Percentiles rank a stretch among this genome's conserved stretches.
These are phyloP conservation scores for Drosophila orosa DNA, from an alignment of 1,140 invertebrate species.

Conservation along the genomic window DNA sequence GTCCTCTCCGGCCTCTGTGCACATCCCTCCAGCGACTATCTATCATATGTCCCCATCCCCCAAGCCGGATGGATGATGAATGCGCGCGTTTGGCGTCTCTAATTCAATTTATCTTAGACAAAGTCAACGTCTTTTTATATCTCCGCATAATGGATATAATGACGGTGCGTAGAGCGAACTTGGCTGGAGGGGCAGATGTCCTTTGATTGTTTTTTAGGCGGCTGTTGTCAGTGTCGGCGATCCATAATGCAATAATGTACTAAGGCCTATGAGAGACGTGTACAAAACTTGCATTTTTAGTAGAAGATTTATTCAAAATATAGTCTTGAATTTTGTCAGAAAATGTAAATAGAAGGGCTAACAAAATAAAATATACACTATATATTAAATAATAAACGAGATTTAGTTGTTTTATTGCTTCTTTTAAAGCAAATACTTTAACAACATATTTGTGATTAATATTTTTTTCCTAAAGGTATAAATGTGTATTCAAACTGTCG, in stretches of 20 bases:
- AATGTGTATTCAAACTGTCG: too few relatives aligned
- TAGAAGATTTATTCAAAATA: too few relatives aligned
- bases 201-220: constrained; percentile 61
- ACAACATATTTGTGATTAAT: too few relatives aligned
- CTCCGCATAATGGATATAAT: constrained; percentile 65
- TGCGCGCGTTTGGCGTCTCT: constrained; percentile 77
- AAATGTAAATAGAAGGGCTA: too few relatives aligned
- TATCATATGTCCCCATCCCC: constrained; percentile 57
- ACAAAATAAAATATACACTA: too few relatives aligned
- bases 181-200: constrained; percentile 58
- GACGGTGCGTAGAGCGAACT: constrained; percentile 45
- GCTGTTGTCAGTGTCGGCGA: constrained; percentile 31
- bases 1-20: constrained; percentile 2
- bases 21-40: constrained; percentile 57
- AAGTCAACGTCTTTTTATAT: constrained; percentile 58
- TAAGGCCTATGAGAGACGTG: neutral
- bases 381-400: too few relatives aligned
- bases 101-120: constrained; percentile 81
- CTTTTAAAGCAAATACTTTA: too few relatives aligned
- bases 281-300: too few relatives aligned
- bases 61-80: constrained; percentile 64
- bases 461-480: too few relatives aligned
- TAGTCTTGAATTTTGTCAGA: too few relatives aligned
- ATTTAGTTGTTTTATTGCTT: too few relatives aligned
- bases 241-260: constrained; percentile 13